Base-by-base conservation (phyloP, 2,797 vertebrate genomes). In the Semotilus atromaculatus region DNA sequence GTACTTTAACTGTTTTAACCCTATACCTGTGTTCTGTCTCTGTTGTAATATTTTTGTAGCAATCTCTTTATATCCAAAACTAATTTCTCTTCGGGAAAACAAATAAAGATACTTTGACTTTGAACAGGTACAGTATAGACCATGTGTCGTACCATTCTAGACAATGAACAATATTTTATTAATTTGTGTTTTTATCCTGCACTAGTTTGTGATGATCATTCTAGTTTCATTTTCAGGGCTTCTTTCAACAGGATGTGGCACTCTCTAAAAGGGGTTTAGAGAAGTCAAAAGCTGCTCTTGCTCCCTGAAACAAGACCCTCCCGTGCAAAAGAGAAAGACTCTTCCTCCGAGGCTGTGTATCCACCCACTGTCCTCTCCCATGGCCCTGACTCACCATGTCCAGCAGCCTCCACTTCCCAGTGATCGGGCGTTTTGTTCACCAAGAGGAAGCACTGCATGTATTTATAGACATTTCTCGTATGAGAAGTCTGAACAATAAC, bases 391-490 rank as follows among this genome's bases (percentile, higher is more conserved):
- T 89, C 88, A 91, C 90, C 92, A 94, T 91, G 92, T 89, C 90
- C 88, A 88, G 89, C 91, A 91, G 91, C 89, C 89, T 89, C 91
- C 89, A 87, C 89, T 90, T 92, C 89, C 92, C 88, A 91, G 90
- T 92, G 93, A 95, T 92, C 94, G 93, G 93, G 91, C 78, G 51
- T 89, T 92, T 84, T 89, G 87, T 90, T 90, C 88, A 83, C 36
- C 86, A 92, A 93, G 93, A 93, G 95, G 94, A 95, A 94, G 92
- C 91, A 90, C 91, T 91, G 89, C 76, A 86, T 92, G 91, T 95
- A 95, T 95, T 95, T 95, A 94, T 95, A 95, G 94, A 93, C 92
- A 90, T 89, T 92, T 92, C 92, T 95, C 91, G 92, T 95, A 95
- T 95, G 93, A 80, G 68, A 78, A 70, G 64, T 92, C 91, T 93